phyloP scores from a whole-genome alignment of 2,888 invertebrate genomes.

The Octonoba sinensis region DNA sequence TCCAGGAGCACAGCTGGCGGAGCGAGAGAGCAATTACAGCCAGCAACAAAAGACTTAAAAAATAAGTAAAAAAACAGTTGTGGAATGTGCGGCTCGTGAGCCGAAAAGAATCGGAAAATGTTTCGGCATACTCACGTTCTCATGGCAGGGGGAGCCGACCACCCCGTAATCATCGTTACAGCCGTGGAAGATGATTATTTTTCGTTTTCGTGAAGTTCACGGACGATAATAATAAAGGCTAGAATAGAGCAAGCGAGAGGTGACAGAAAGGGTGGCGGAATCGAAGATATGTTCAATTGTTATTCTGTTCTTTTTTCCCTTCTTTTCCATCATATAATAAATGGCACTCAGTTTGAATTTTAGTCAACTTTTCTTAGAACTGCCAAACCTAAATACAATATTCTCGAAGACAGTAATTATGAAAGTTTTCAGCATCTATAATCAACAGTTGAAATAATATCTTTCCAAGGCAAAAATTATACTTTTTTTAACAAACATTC shows the following conservation, averaged over 20 bases:
- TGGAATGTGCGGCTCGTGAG: slow-evolving; percentile 31
- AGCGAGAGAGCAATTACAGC: slow-evolving; percentile 2
- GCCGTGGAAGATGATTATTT: slow-evolving; percentile 8
- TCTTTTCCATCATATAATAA: too few relatives aligned
- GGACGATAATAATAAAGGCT: slow-evolving; percentile 19
- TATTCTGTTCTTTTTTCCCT: too few relatives aligned
- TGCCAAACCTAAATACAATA: too few relatives aligned
- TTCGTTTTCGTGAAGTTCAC: slow-evolving; percentile 25
- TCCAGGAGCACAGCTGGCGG: too few relatives aligned
- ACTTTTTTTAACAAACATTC: too few relatives aligned
- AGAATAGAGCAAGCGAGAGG: not conserved
- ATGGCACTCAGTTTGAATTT: too few relatives aligned
- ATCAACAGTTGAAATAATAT: too few relatives aligned
- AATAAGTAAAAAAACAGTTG: not conserved
- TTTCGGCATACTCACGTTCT: slow-evolving; percentile 25
- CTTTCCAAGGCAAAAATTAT: too few relatives aligned
- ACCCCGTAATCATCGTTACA: slow-evolving; percentile 23
- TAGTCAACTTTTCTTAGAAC: too few relatives aligned
- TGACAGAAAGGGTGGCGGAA: slow-evolving; percentile 15
- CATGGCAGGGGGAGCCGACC: not conserved
- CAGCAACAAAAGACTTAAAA: not conserved
- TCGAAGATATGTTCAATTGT: not conserved
- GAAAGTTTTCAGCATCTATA: too few relatives aligned
- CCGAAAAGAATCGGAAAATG: slow-evolving; percentile 33
- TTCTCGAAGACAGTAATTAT: too few relatives aligned